Evolutionary conservation across 2,797 vertebrate species (phyloP).

Genomic region (Poeciliopsis paucimaculata): DNA sequence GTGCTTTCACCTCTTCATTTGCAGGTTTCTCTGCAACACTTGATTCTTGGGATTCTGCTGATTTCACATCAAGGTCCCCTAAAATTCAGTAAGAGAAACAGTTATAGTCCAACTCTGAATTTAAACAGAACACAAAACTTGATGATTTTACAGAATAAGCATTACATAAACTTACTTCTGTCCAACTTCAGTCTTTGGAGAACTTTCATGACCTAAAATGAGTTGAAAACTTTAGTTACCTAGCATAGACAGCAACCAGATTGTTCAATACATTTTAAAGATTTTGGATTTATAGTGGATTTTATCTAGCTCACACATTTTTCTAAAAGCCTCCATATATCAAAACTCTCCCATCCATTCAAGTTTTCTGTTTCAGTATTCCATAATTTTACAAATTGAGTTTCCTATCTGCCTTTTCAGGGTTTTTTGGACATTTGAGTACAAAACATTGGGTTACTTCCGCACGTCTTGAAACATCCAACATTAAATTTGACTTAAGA

Average conservation of each 20-base stretch:
- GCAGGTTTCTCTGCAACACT: constrained; percentile 22
- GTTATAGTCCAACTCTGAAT: not conserved
- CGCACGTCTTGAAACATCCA: not conserved
- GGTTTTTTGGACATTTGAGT: not conserved
- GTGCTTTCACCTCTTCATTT: constrained; percentile 27
- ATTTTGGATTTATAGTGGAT: not conserved
- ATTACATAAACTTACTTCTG: constrained; percentile 58
- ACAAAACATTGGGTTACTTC: not conserved
- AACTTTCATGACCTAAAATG: constrained; percentile 67
- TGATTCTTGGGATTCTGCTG: constrained; percentile 7
- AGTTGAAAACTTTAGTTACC: constrained; percentile 3
- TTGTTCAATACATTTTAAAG: not conserved
- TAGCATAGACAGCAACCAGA: not conserved
- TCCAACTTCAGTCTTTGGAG: constrained; percentile 64
- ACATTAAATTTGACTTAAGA: not conserved
- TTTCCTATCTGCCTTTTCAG: not conserved
- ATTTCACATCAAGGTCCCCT: constrained; percentile 45
- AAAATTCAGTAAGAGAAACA: constrained; percentile 25
- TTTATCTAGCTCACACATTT: not conserved
- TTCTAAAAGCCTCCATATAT: not conserved
- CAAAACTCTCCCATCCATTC: not conserved
- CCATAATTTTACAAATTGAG: not conserved
- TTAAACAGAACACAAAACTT: not conserved
- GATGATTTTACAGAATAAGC: not conserved
- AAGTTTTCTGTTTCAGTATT: not conserved